A percentile compares a stretch with the other conserved stretches of the same genome.
Conservation (phyloP, 2,888 invertebrate species). For the Lasioglossum vierecki region DNA sequence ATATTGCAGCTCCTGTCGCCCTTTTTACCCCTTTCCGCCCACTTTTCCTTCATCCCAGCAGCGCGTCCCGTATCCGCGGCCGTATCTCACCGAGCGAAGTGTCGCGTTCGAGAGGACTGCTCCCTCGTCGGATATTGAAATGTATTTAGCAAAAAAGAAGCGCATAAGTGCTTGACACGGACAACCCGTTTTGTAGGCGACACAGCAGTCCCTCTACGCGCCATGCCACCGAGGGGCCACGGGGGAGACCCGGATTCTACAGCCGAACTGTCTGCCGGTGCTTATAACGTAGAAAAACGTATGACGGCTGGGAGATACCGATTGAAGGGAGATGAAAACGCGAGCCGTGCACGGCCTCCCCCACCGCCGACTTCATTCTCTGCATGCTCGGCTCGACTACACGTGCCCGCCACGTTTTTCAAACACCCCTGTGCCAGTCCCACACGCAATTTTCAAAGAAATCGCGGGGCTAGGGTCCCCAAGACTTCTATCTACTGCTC, state of each 20-base stretch:
- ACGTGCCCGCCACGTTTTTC: neutral
- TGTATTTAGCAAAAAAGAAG: slow-evolving; percentile 73
- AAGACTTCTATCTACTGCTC: neutral
- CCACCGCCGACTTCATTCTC: neutral
- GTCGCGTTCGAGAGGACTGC: slow-evolving; percentile 65
- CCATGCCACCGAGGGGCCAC: neutral
- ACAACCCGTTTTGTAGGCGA: slow-evolving; percentile 58
- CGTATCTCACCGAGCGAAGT: slow-evolving; percentile 46
- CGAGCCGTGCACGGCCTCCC: neutral
- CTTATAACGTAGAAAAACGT: slow-evolving; percentile 55
- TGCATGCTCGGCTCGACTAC: neutral
- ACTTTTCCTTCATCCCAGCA: slow-evolving; percentile 48
- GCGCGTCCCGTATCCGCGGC: slow-evolving; percentile 56
- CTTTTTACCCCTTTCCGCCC: slow-evolving; percentile 63
- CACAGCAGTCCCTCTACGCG: slow-evolving; percentile 15
- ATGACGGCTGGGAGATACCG: slow-evolving; percentile 46
- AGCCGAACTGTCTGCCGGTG: slow-evolving; percentile 48
- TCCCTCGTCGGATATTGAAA: slow-evolving; percentile 76
- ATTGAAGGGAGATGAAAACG: slow-evolving; percentile 55
- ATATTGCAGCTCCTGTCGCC: slow-evolving; percentile 78
- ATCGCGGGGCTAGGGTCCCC: neutral
- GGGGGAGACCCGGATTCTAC: slow-evolving; percentile 18
- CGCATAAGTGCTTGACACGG: slow-evolving; percentile 51
- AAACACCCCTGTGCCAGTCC: neutral
- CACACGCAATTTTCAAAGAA: slow-evolving; percentile 26